Conservation (phyloP, 2,113 vertebrate genomes). For the Cynoglossus semilaevis region DNA sequence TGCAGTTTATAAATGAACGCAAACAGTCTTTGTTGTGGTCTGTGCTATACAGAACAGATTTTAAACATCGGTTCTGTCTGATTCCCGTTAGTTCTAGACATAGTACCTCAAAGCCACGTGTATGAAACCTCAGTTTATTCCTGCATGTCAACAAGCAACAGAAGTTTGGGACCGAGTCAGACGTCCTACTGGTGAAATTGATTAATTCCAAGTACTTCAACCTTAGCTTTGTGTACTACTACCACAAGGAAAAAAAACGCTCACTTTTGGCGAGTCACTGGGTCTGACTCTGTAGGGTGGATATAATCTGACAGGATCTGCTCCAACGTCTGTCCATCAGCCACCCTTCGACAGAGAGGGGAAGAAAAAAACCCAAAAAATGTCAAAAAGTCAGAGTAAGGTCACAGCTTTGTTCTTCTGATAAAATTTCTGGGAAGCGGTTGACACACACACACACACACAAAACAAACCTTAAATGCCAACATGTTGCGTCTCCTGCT, state of each 20-base stretch:
- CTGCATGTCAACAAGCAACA: too few species aligned
- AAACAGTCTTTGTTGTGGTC: too few species aligned
- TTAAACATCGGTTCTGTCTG: too few species aligned
- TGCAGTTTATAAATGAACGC: too few species aligned
- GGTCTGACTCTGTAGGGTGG: slow-evolving; percentile 88
- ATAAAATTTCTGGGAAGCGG: not conserved
- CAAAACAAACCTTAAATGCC: not conserved
- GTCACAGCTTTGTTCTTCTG: not conserved
- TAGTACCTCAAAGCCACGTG: too few species aligned
- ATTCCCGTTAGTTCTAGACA: too few species aligned
- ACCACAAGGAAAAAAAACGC: not conserved
- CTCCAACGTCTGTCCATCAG: slow-evolving; percentile 78
- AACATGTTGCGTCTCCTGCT: not conserved
- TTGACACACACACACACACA: not conserved
- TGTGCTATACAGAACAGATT: too few species aligned
- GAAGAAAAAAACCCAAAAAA: slow-evolving; percentile 8
- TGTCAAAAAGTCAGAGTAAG: not conserved
- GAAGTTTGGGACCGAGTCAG: too few species aligned
- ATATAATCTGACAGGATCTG: slow-evolving; percentile 85
- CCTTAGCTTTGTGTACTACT: too few species aligned
- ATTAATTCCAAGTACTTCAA: too few species aligned
- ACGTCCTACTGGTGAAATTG: too few species aligned
- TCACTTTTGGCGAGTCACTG: slow-evolving; percentile 86
- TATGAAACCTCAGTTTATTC: too few species aligned
- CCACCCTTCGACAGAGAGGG: slow-evolving; percentile 76